Evolutionary conservation across 2,888 invertebrate species (phyloP).

Genomic region (Apamea crenata): DNA sequence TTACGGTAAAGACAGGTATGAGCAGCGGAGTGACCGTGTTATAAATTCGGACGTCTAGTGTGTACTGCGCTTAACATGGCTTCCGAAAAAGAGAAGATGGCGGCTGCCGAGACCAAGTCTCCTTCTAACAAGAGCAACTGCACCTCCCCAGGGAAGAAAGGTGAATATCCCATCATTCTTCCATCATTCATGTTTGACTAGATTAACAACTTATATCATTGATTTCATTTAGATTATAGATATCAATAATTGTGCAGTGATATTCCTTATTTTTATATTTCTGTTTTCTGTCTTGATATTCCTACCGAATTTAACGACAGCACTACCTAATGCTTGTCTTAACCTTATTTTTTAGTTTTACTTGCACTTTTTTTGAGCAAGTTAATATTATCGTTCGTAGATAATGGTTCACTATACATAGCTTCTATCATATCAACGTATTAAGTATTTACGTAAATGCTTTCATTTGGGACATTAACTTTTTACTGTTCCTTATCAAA

Average conservation of each 20-base stretch:
- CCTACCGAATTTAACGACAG: not conserved
- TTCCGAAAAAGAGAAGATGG: conserved; percentile 89
- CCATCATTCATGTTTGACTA: conserved; percentile 33
- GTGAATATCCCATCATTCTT: conserved; percentile 74
- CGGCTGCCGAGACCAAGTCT: conserved; percentile 86
- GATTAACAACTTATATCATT: conserved; percentile 14
- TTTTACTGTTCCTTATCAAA: not conserved
- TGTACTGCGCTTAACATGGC: conserved; percentile 81
- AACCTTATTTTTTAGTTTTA: not conserved
- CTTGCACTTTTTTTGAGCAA: not conserved
- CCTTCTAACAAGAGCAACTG: conserved; percentile 88
- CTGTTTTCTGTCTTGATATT: conserved; percentile 4
- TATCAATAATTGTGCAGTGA: conserved; percentile 1
- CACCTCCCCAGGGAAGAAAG: conserved; percentile 89
- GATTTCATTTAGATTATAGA: conserved; percentile 26
- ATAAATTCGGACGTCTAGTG: conserved; percentile 77
- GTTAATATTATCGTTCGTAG: not conserved
- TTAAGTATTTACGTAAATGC: not conserved
- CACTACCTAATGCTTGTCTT: not conserved
- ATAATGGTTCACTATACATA: not conserved
- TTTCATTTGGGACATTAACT: not conserved
- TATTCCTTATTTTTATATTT: conserved; percentile 4
- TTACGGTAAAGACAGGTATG: conserved; percentile 80
- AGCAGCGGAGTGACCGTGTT: conserved; percentile 77
- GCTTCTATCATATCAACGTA: not conserved